Percentiles rank a stretch among this genome's conserved stretches.
Conservation (phyloP, 2,113 vertebrate species). For the Tapirus terrestris region DNA sequence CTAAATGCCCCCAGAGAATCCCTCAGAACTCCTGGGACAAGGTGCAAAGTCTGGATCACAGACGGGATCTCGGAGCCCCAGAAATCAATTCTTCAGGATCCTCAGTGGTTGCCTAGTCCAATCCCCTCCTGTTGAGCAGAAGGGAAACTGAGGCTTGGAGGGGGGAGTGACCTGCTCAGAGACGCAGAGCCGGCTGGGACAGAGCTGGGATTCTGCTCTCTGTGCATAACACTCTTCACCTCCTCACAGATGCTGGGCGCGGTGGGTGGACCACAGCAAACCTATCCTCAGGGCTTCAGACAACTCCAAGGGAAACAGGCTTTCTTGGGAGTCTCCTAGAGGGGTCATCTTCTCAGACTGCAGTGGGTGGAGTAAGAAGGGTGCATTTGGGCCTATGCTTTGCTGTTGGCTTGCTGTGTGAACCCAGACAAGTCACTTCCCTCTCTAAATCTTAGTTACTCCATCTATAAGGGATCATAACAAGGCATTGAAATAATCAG, state of each 20-base stretch:
- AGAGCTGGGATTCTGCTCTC: neutral
- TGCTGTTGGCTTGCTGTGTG: neutral
- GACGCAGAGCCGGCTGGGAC: neutral
- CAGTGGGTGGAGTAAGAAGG: neutral
- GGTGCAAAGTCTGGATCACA: neutral
- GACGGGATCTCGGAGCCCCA: neutral
- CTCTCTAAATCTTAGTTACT: neutral
- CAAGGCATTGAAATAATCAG: neutral
- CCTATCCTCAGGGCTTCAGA: neutral
- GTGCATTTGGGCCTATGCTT: neutral
- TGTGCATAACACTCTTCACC: fast-evolving
- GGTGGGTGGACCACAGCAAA: neutral
- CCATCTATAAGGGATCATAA: neutral
- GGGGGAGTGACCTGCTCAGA: neutral
- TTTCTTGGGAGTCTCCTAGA: neutral
- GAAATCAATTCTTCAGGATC: fast-evolving
- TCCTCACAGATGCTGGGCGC: fast-evolving
- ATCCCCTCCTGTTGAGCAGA: fast-evolving
- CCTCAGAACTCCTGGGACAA: fast-evolving
- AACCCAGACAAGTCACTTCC: neutral
- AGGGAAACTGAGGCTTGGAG: neutral
- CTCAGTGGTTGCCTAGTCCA: neutral
- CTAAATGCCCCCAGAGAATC: constrained; percentile 37
- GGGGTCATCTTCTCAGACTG: neutral
- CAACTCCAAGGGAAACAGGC: neutral